These are phyloP conservation scores for Melanotaenia duboulayi DNA, from an alignment of 2,113 vertebrate genomes.

Conservation along the genomic window DNA sequence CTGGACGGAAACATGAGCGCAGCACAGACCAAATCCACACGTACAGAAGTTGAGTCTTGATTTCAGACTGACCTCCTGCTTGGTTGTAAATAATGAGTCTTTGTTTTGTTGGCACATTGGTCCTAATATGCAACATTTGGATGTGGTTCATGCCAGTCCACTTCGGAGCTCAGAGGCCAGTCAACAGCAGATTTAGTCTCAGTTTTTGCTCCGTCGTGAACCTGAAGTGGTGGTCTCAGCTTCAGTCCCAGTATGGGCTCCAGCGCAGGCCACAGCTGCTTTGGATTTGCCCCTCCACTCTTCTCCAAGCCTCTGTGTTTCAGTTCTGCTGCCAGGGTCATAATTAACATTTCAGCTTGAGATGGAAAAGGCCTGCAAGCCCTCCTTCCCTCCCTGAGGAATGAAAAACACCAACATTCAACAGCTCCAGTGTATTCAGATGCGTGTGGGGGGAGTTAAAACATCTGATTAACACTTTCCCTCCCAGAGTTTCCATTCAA, in stretches of 20 bases:
- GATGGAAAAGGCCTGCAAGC: conserved; percentile 69
- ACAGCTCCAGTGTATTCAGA: conserved; percentile 68
- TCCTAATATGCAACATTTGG: too few relatives aligned
- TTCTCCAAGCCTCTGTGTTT: conserved; percentile 81
- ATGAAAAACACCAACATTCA: conserved; percentile 77
- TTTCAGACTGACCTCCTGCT: too few relatives aligned
- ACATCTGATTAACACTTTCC: conserved; percentile 75
- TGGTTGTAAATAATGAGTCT: too few relatives aligned
- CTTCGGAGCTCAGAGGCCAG: too few relatives aligned
- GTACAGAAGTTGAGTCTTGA: too few relatives aligned
- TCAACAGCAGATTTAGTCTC: too few relatives aligned
- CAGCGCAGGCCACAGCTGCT: conserved; percentile 83
- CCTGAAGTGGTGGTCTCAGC: background rate
- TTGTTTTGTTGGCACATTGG: too few relatives aligned
- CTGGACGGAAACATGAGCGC: too few relatives aligned
- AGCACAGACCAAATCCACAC: too few relatives aligned
- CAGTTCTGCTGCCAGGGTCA: conserved; percentile 86
- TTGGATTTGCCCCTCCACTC: conserved; percentile 86
- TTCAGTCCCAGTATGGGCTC: background rate
- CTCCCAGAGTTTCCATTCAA: conserved; percentile 53
- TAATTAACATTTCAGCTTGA: conserved; percentile 89
- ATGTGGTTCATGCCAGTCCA: too few relatives aligned
- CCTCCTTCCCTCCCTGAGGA: conserved; percentile 8
- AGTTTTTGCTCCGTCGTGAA: background rate
- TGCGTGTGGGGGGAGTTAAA: conserved; percentile 51